Conservation (phyloP, 2,888 invertebrate species). For the Boloria selene region DNA sequence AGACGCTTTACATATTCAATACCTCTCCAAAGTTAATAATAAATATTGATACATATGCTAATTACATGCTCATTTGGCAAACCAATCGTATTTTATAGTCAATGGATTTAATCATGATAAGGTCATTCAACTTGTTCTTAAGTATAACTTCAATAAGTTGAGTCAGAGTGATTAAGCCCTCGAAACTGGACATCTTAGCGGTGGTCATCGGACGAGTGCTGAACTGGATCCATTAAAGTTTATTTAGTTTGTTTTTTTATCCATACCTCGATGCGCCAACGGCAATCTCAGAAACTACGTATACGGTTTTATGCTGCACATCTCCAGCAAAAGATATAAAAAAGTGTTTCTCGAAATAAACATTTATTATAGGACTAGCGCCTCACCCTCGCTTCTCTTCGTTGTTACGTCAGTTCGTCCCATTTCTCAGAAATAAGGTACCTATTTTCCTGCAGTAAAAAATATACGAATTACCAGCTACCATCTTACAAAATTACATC, state of each 20-base stretch:
- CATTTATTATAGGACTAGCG: background rate
- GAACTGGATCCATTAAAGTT: slow-evolving; percentile 57
- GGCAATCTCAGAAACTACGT: slow-evolving; percentile 26
- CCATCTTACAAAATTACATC: too few species aligned
- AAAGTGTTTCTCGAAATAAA: slow-evolving; percentile 8
- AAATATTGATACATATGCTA: background rate
- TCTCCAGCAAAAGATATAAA: slow-evolving; percentile 8
- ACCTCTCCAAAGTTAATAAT: background rate
- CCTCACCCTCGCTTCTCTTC: too few species aligned
- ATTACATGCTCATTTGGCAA: background rate
- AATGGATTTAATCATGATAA: slow-evolving; percentile 19
- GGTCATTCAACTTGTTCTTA: slow-evolving; percentile 32
- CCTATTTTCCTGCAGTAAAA: too few species aligned
- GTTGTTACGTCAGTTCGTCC: too few species aligned
- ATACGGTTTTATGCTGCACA: slow-evolving; percentile 26
- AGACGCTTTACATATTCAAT: background rate
- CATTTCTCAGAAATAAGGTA: too few species aligned
- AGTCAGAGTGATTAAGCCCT: slow-evolving; percentile 31
- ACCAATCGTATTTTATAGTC: slow-evolving; percentile 5
- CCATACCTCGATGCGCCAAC: slow-evolving; percentile 39
- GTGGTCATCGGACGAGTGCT: slow-evolving; percentile 52
- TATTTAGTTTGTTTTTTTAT: slow-evolving; percentile 51
- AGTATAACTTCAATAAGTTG: slow-evolving; percentile 29
- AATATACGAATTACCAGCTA: too few species aligned
- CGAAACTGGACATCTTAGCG: slow-evolving; percentile 36